Conservation (phyloP, 2,797 vertebrate genomes). For the Poecile montanus region DNA sequence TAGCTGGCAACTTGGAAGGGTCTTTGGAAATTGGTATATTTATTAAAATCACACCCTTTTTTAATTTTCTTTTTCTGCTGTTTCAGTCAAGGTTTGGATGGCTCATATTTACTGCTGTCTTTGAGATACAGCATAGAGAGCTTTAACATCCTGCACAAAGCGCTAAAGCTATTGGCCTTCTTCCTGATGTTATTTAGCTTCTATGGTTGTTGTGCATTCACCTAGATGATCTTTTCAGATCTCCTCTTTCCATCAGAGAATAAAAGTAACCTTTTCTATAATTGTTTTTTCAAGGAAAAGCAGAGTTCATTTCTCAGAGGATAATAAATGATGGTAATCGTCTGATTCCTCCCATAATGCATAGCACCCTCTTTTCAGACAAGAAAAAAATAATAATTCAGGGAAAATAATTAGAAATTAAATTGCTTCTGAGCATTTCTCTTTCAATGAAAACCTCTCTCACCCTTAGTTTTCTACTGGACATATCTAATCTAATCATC, state of each 20-base stretch:
- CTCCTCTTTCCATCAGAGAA: background rate
- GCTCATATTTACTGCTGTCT: background rate
- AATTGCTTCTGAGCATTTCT: constrained; percentile 64
- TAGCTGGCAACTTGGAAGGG: background rate
- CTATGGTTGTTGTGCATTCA: background rate
- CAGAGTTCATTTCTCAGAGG: background rate
- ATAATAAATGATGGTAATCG: constrained; percentile 61
- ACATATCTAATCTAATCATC: constrained; percentile 66
- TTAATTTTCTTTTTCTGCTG: background rate
- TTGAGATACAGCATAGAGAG: background rate
- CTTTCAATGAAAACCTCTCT: constrained; percentile 48
- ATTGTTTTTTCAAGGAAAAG: constrained; percentile 36
- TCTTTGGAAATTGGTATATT: background rate
- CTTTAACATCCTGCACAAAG: background rate
- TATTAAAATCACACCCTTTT: background rate
- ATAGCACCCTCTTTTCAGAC: constrained; percentile 47
- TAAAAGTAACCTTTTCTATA: constrained; percentile 43
- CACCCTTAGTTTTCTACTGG: constrained; percentile 25
- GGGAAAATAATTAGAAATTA: constrained; percentile 65
- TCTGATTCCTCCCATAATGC: constrained; percentile 34
- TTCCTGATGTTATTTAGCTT: background rate
- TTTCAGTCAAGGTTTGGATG: background rate
- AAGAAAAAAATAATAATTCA: constrained; percentile 61
- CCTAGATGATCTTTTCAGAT: constrained; percentile 10
- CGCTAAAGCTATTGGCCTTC: background rate